Evolutionary conservation across 2,797 vertebrate species (phyloP), one percentile per base, ranked within the genome.

Genomic region (Lindbergichthys nudifrons): DNA sequence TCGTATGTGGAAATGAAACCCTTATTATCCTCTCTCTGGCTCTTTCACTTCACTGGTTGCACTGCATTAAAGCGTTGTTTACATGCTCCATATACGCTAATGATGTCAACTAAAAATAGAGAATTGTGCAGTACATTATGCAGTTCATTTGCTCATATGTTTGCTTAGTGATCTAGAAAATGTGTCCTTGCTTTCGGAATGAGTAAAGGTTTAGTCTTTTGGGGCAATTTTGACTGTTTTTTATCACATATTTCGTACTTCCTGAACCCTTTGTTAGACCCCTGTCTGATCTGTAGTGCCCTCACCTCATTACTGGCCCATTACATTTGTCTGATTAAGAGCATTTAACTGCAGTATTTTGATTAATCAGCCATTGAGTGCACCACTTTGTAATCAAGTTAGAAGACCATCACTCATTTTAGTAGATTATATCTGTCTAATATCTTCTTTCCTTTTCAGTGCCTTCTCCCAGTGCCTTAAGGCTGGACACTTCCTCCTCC

Each of bases 401-500:
- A 47, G 26, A 66, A 21, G 39, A 48, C 9, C 36, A 7, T 65
- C 15, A 50, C 5, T 45, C 30, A 42, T 41, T 56, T 52, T 13
- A 50, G 60, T 11, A 10, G n/a, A 67, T 47, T 30, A 57, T 10
- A 4, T 47, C 32, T 47, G 6, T 47, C 32, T 47, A 1, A 48
- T 32, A 3, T 66, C 3, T 42, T 70, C 76, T 62, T 70, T 21
- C 41, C 61, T 39, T 80, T 81, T 3, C 94, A 99, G 97, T 98
- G 96, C 97, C 98, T 97, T 98, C 97, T 79, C 97, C 98, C 64
- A 97, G 97, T 96, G 96, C 96, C 96, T 96, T 99, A 92, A 94
- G 96, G 46, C 90, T 93, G 30, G 96, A 98, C 86, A 95, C 90
- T 39, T 95, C 96, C 48, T 91, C 91, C 0, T 96, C 96, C 26